phyloP scores from a whole-genome alignment of 35 echinoderm and acorn worm genomes.

The Lytechinus pictus region DNA sequence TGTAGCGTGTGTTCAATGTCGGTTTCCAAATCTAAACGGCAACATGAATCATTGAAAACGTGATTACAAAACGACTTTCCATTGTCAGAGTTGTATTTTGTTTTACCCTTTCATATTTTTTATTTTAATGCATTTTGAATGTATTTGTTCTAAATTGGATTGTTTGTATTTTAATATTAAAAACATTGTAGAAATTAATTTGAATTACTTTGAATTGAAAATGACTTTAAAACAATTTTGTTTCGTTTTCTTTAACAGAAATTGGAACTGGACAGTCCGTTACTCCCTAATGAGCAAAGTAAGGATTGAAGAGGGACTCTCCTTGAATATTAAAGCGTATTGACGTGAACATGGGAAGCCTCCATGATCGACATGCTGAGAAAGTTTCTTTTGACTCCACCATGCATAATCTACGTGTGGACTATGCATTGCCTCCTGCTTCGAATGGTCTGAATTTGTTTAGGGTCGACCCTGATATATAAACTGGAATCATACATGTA shows the following conservation, averaged over 20 bases:
- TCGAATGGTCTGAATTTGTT: background rate
- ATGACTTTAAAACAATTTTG: background rate
- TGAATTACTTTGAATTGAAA: too few relatives aligned
- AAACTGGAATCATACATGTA: background rate
- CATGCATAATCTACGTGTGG: background rate
- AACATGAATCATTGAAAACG: too few relatives aligned
- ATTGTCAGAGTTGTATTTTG: background rate
- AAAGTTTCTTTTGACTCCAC: background rate
- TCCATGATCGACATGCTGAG: background rate
- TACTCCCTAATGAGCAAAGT: background rate
- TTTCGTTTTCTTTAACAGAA: background rate
- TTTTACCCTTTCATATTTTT: background rate
- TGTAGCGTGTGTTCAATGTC: too few relatives aligned
- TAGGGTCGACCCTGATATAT: background rate
- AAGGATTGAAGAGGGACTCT: too few relatives aligned
- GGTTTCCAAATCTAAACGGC: too few relatives aligned
- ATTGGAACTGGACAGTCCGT: background rate
- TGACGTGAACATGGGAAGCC: background rate
- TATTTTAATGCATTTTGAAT: background rate
- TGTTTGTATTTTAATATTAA: too few relatives aligned
- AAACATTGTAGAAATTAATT: too few relatives aligned
- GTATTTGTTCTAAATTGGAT: background rate
- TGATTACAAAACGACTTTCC: too few relatives aligned
- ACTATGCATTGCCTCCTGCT: background rate
- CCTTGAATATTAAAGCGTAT: background rate